These are phyloP conservation scores for Pimpla rufipes DNA, from an alignment of 2,888 invertebrate species.

Conservation along the genomic window DNA sequence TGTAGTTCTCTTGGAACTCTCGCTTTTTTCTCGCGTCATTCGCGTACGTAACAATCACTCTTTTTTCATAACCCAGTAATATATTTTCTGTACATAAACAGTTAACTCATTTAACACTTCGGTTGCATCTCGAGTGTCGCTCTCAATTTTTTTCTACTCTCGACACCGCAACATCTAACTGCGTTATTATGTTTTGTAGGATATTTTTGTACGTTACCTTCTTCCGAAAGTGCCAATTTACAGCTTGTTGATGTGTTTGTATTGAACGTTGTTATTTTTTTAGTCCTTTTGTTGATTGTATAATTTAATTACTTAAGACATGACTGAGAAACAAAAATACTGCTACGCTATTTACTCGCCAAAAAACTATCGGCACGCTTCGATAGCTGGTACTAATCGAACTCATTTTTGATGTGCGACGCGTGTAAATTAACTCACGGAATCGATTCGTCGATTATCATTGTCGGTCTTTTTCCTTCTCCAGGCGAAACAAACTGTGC, in stretches of 20 bases:
- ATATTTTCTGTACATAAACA: constrained; percentile 36
- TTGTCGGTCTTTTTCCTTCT: constrained; percentile 23
- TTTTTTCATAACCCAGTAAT: constrained; percentile 13
- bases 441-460: background rate
- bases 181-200: constrained; percentile 16
- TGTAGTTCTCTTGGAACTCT: constrained; percentile 23
- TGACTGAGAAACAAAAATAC: constrained; percentile 37
- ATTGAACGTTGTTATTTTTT: background rate
- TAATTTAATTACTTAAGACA: constrained; percentile 1
- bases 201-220: constrained; percentile 29
- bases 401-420: background rate
- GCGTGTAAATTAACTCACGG: constrained; percentile 11
- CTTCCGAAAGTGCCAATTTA: constrained; percentile 28
- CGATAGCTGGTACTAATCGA: constrained; percentile 38
- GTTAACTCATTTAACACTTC: constrained; percentile 5
- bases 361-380: constrained; percentile 16
- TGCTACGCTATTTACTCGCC: constrained; percentile 40
- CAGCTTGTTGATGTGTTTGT: constrained; percentile 13
- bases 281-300: background rate
- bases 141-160: constrained; percentile 11
- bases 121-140: background rate
- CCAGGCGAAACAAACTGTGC: constrained; percentile 34
- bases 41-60: constrained; percentile 9
- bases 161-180: constrained; percentile 1
- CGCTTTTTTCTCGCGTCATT: constrained; percentile 24